Base-by-base conservation (phyloP, 2,113 vertebrate species). In the Alectura lathami region DNA sequence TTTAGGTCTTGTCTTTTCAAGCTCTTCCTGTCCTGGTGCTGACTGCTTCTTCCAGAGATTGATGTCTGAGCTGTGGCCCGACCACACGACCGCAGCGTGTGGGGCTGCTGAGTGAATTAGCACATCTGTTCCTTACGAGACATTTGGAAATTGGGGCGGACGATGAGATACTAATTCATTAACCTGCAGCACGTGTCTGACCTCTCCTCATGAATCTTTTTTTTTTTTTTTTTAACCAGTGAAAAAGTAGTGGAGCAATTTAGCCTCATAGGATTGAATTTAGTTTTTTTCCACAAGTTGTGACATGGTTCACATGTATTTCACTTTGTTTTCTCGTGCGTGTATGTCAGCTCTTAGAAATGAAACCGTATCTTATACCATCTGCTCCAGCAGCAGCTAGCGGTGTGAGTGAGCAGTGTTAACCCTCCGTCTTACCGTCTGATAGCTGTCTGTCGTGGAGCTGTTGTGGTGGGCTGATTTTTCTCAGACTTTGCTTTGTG, bases 401-500 rank as follows among this genome's bases (percentile, higher is more conserved):
- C 56, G 23, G 47, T 64, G 72, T 8, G 29, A 63, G 50, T 0
- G 3, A 42, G 26, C 70, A 13, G 17, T 21, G 3, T 54, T 26
- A 5, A 27, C 72, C 72, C 59, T 78, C 70, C 10, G 13, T 47
- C 3, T 48, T 72, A 18, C 1, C 24, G 45, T 45, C 87, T 9
- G 2, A n/a, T 29, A 26, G 51, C 21, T n/a, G 12, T 5, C 6
- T 29, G 2, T 48, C 48, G 7, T 6, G 5, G 27, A 86, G 21
- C 51, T 73, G 3, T 51, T 68, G 11, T 12, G 4, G 13, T 47
- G 18, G 9, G 17, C 60, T 83, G 51, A 4, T 57, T 91, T 88
- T 70, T 59, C 64, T 85, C 50, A 84, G 68, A 64, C 77, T 92
- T 89, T 85, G 43, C 24, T 83, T 69, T 96, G 62, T 89, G 27